Evolutionary conservation across 1,140 invertebrate species (phyloP), one percentile per base, ranked within the genome.

Genomic region (Drosophila seguyi): DNA sequence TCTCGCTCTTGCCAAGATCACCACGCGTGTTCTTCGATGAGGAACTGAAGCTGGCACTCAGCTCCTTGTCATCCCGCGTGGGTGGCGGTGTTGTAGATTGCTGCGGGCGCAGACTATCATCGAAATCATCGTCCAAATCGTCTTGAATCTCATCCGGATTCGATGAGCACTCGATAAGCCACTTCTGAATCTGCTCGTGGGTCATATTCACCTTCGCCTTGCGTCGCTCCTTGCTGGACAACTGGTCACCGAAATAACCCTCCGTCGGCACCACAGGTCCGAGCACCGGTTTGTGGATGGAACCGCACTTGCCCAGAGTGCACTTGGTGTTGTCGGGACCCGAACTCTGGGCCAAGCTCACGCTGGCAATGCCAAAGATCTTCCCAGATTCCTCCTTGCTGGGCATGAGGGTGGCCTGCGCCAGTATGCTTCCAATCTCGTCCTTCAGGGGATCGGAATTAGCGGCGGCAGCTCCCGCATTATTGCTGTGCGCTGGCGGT

Each of bases 141-240:
- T 94, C 92, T 55, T 94, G 94, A 36, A 93, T 94, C 27, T 94
- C 93, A 73, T 94, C 94, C 38, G 94, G 94, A 48, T 94, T 94
- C 8, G 94, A 86, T 0, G 94, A 94, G 75, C 94, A 95, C 63
- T 96, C 95, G 58, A 95, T 95, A 1, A 96, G 81, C 95, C 95
- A 96, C 79, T 95, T 95, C 62, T 96, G 95, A 52, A 96, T 96
- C 81, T 96, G 95, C 79, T 96, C 96, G 14, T 94, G 95, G 0
- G 95, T 95, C 95, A 96, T 95, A 66, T 95, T 96, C 0, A 96
- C 95, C 79, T 95, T 95, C 16, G 94, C 95, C 85, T 96, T 96
- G 53, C 95, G 94, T 3, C 91, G 80, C 56, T 93, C 92, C 53
- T 93, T 93, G 58, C 91, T 92, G 0, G 90, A 82, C 41, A 92